A percentile compares a stretch with the other conserved stretches of the same genome.
phyloP scores from a whole-genome alignment of 2,797 vertebrate species.

The Cheirogaleus major region DNA sequence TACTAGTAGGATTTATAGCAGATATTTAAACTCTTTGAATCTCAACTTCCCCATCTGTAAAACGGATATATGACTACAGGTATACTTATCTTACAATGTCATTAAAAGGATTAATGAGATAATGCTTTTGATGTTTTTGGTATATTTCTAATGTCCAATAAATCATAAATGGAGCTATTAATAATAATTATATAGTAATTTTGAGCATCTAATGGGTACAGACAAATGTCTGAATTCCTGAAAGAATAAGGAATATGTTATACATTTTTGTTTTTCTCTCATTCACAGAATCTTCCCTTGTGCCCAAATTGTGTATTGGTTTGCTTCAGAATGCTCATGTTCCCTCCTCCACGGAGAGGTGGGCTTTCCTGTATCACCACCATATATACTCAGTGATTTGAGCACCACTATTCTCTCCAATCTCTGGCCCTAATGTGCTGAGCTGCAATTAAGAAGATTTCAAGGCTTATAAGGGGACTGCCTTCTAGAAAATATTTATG shows the following conservation, averaged over 20 bases:
- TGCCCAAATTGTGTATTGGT: not conserved
- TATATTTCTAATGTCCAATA: constrained; percentile 6
- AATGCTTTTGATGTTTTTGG: not conserved
- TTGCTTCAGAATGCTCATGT: not conserved
- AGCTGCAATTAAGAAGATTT: not conserved
- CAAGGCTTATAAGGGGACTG: not conserved
- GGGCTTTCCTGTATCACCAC: not conserved
- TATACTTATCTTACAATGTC: not conserved
- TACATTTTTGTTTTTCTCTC: not conserved
- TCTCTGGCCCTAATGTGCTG: not conserved
- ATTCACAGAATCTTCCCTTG: not conserved
- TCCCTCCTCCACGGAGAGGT: not conserved
- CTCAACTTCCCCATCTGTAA: not conserved
- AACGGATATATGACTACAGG: not conserved
- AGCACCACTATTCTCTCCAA: not conserved
- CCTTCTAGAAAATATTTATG: not conserved
- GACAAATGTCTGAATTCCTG: not conserved
- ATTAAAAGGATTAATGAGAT: not conserved
- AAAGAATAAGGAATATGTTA: not conserved
- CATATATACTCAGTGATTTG: not conserved
- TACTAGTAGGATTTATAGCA: not conserved
- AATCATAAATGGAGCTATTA: not conserved
- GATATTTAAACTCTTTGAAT: not conserved
- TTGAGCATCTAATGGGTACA: not conserved
- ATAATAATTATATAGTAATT: not conserved